Conservation (phyloP, 1,140 invertebrate genomes). For the Brachionus rotundiformis region DNA sequence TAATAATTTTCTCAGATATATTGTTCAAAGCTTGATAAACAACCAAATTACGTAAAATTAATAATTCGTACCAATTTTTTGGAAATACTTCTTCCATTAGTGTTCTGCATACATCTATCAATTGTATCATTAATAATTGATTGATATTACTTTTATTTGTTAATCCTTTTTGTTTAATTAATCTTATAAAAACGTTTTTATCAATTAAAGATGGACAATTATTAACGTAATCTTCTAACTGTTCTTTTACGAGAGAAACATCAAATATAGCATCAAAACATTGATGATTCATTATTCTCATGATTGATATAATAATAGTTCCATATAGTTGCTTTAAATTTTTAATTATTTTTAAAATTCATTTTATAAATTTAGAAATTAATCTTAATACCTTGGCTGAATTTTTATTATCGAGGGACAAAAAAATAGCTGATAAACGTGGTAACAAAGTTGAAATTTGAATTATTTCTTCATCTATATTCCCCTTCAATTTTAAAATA, state of each 20-base stretch:
- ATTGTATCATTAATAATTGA: conserved; percentile 23
- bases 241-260: not conserved
- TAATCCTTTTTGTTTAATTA: conserved; percentile 5
- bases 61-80: conserved; percentile 32
- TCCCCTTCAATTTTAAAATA: not conserved
- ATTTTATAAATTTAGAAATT: too few species aligned
- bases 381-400: conserved; percentile 23
- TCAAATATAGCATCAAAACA: not conserved
- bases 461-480: not conserved
- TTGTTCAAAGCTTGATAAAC: conserved; percentile 6
- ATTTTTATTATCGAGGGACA: not conserved
- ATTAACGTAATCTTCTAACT: not conserved
- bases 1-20: not conserved
- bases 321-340: conserved; percentile 35
- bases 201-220: not conserved
- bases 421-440: not conserved
- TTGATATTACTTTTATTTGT: not conserved
- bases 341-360: too few species aligned
- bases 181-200: not conserved
- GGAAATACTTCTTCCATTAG: conserved; percentile 29
- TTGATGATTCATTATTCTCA: conserved; percentile 3
- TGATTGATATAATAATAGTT: conserved; percentile 16
- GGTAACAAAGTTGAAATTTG: not conserved
- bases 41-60: conserved; percentile 24
- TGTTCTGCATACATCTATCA: conserved; percentile 5